phyloP scores from a whole-genome alignment of 2,888 invertebrate species.

The Tachina grossa region DNA sequence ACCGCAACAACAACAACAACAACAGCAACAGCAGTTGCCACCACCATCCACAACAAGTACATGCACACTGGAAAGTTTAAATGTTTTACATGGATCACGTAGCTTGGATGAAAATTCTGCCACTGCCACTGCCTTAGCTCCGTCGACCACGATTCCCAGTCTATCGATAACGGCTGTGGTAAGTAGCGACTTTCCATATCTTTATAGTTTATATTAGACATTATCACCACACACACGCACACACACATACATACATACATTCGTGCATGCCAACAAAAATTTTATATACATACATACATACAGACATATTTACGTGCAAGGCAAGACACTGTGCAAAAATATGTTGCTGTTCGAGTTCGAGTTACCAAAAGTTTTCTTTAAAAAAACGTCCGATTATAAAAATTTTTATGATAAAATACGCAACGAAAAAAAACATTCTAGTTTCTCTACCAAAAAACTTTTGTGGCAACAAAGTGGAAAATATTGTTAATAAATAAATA shows the following conservation, averaged over 20 bases:
- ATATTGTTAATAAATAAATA: too few species aligned
- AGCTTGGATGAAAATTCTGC: constrained; percentile 68
- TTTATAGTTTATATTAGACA: constrained; percentile 44
- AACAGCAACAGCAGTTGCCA: constrained; percentile 32
- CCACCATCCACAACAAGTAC: constrained; percentile 63
- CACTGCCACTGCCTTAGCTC: constrained; percentile 57
- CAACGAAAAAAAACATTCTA: too few species aligned
- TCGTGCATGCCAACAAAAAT: neutral
- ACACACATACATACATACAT: neutral
- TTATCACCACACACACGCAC: constrained; percentile 34
- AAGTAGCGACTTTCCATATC: constrained; percentile 74
- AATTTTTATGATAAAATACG: too few species aligned
- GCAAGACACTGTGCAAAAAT: constrained; percentile 54
- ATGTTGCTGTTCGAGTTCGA: neutral
- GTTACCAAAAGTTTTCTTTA: too few species aligned
- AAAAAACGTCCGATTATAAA: too few species aligned
- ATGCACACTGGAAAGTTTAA: constrained; percentile 65
- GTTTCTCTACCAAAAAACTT: too few species aligned
- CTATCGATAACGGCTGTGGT: constrained; percentile 76
- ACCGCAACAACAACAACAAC: constrained; percentile 1
- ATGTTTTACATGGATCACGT: constrained; percentile 68
- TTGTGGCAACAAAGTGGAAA: too few species aligned
- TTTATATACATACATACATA: neutral
- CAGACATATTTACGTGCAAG: constrained; percentile 20
- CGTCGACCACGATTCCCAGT: constrained; percentile 72